Evolutionary conservation across 2,888 invertebrate species (phyloP).

Genomic region (Ectemnius lituratus): DNA sequence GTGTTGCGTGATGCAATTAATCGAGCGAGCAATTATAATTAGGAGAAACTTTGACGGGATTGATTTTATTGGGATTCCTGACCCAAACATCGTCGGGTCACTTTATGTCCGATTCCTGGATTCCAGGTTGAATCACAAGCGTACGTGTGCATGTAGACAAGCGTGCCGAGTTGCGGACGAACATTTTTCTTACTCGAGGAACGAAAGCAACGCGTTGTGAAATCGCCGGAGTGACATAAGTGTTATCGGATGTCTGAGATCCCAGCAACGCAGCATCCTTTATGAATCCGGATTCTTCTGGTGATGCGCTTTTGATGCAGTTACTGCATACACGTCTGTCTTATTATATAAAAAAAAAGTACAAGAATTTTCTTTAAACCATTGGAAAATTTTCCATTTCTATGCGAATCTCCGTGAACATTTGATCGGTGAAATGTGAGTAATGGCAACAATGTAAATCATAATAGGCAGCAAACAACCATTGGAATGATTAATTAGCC

Average conservation of each 20-base stretch:
- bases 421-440: too few species aligned
- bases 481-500: too few species aligned
- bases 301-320: too few species aligned
- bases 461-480: too few species aligned
- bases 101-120: conserved; percentile 59
- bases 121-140: conserved; percentile 38
- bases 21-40: conserved; percentile 60
- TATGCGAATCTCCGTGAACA: too few species aligned
- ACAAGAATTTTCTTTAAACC: too few species aligned
- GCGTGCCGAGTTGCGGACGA: conserved; percentile 20
- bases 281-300: too few species aligned
- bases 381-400: too few species aligned
- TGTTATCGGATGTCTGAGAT: conserved; percentile 37
- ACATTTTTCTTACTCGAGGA: conserved; percentile 52
- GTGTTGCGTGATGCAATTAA: conserved; percentile 52
- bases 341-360: too few species aligned
- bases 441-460: too few species aligned
- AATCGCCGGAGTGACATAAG: conserved; percentile 48
- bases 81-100: conserved; percentile 52
- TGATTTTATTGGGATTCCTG: conserved; percentile 62
- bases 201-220: conserved; percentile 51
- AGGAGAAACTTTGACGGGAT: conserved; percentile 54
- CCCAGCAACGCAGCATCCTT: background rate
- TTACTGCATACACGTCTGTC: too few species aligned
- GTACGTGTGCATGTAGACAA: too few species aligned